phyloP scores from a whole-genome alignment of 2,888 invertebrate genomes.

The Dichetophora obliterata region DNA sequence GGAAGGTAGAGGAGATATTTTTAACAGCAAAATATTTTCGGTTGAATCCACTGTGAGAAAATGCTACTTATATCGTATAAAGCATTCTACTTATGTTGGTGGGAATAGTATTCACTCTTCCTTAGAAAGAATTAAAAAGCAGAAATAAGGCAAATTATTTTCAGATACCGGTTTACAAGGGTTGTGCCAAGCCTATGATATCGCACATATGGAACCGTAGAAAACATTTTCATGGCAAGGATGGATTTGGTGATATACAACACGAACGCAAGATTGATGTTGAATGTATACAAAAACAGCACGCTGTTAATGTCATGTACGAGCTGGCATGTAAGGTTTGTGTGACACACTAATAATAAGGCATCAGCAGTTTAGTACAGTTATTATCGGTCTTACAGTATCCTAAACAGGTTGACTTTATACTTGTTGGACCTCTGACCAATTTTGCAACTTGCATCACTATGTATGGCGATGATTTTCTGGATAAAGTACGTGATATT shows the following conservation, averaged over 20 bases:
- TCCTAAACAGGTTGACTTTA: conserved; percentile 73
- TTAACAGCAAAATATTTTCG: no score
- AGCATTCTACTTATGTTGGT: no score
- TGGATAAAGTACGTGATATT: conserved; percentile 75
- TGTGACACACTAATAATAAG: background rate
- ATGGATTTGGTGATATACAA: conserved; percentile 79
- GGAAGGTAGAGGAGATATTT: no score
- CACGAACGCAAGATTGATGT: conserved; percentile 69
- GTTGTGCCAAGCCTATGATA: conserved; percentile 53
- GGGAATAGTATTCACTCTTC: no score
- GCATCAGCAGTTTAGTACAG: no score
- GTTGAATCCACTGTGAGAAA: no score
- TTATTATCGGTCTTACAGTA: conserved; percentile 51
- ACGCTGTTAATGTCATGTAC: conserved; percentile 75
- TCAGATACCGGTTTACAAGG: conserved; percentile 59
- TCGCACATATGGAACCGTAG: conserved; percentile 57
- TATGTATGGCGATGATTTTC: conserved; percentile 73
- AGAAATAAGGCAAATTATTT: background rate
- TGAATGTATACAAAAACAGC: conserved; percentile 69
- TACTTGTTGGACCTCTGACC: conserved; percentile 81
- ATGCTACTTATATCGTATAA: no score
- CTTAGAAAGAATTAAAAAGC: no score
- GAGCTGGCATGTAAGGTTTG: conserved; percentile 73
- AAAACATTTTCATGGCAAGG: conserved; percentile 71
- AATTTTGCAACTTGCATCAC: conserved; percentile 82